A percentile compares a stretch with the other conserved stretches of the same genome.
These are phyloP conservation scores for Neogobius melanostomus DNA, from an alignment of 2,113 vertebrate species.

Conservation along the genomic window DNA sequence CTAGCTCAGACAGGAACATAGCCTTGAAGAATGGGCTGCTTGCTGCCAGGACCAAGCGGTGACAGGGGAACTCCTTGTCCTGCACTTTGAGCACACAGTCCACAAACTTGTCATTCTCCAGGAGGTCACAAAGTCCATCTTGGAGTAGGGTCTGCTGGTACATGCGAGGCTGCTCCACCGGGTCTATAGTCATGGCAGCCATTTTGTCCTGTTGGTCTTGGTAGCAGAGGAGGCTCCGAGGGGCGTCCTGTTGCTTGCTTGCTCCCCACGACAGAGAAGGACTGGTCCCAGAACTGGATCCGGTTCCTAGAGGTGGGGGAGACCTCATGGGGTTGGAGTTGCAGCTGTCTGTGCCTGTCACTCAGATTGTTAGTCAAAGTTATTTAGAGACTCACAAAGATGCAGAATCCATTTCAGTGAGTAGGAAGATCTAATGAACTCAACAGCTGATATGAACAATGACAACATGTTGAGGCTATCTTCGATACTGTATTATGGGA, in stretches of 20 bases:
- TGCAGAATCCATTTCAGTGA: constrained; percentile 69
- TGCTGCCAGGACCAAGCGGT: constrained; percentile 89
- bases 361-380: constrained; percentile 38
- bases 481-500: constrained; percentile 3
- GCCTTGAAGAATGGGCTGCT: constrained; percentile 92
- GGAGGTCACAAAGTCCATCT: constrained; percentile 91
- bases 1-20: constrained; percentile 86
- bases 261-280: constrained; percentile 48
- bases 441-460: constrained; percentile 65
- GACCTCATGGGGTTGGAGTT: constrained; percentile 27
- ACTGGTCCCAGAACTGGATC: constrained; percentile 50
- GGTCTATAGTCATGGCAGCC: constrained; percentile 82
- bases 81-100: constrained; percentile 89
- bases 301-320: constrained; percentile 26
- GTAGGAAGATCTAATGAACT: constrained; percentile 57
- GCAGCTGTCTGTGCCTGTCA: constrained; percentile 78
- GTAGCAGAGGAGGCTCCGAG: constrained; percentile 33
- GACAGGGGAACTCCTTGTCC: constrained; percentile 89
- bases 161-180: constrained; percentile 85
- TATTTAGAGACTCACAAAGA: constrained; percentile 86
- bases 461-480: constrained; percentile 39
- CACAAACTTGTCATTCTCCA: constrained; percentile 90
- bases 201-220: constrained; percentile 69
- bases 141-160: constrained; percentile 96
- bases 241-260: constrained; percentile 41